phyloP scores from a whole-genome alignment of 2,888 invertebrate species.

The Lasioglossum vierecki region DNA sequence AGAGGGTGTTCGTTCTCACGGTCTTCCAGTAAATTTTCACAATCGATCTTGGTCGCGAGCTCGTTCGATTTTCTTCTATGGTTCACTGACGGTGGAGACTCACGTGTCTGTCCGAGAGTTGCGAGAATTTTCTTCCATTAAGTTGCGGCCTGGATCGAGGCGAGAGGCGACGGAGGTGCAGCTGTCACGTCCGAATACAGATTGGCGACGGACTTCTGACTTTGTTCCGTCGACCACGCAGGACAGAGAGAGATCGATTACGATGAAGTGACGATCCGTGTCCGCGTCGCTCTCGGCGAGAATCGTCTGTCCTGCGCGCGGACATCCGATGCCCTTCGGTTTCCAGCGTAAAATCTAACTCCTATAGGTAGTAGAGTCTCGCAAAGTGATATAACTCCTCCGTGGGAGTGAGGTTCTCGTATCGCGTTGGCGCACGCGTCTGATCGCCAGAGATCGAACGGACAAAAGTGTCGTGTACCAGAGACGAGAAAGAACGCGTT shows the following conservation, averaged over 20 bases:
- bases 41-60: too few species aligned
- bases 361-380: not conserved
- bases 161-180: not conserved
- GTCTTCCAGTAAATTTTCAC: not conserved
- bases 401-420: conserved; percentile 4
- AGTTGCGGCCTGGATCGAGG: conserved; percentile 15
- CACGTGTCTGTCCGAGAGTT: too few species aligned
- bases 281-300: conserved; percentile 1
- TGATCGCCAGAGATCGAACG: conserved; percentile 43
- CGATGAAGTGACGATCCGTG: conserved; percentile 15
- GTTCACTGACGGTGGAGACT: not conserved
- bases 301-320: conserved; percentile 29
- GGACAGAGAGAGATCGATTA: conserved; percentile 27
- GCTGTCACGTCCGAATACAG: not conserved
- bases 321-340: conserved; percentile 40
- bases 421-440: conserved; percentile 13
- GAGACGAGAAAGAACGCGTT: conserved; percentile 55
- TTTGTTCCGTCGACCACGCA: conserved; percentile 22
- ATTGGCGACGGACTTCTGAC: conserved; percentile 24
- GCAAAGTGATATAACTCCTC: conserved; percentile 29
- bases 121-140: not conserved
- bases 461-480: conserved; percentile 46
- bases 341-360: conserved; percentile 23
- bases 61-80: too few species aligned
- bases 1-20: conserved; percentile 19